A percentile compares a stretch with the other conserved stretches of the same genome.
phyloP scores from a whole-genome alignment of 2,113 vertebrate genomes.

The Rhizomys pruinosus region DNA sequence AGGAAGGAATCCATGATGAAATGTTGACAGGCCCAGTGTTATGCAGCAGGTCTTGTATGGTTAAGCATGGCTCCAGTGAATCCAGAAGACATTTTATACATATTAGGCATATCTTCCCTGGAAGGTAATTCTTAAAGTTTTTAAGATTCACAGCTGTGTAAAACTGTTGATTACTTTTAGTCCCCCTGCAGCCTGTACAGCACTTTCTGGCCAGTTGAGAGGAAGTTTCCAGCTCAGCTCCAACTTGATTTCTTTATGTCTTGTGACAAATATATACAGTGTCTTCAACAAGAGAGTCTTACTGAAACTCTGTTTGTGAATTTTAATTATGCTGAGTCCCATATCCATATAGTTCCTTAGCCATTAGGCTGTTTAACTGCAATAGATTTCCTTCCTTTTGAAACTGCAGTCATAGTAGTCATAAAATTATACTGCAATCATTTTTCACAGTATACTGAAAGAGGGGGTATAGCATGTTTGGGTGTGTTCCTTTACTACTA shows the following conservation, averaged over 20 bases:
- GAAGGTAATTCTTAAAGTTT: background rate
- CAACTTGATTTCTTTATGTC: background rate
- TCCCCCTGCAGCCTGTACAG: background rate
- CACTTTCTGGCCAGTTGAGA: background rate
- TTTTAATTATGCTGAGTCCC: background rate
- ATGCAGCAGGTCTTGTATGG: too few relatives aligned
- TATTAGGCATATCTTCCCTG: background rate
- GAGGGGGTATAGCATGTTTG: background rate
- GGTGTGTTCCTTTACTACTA: background rate
- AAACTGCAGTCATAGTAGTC: background rate
- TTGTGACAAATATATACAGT: too few relatives aligned
- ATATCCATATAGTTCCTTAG: background rate
- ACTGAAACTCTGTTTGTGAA: conserved; percentile 15
- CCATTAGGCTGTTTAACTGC: background rate
- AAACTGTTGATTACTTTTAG: background rate
- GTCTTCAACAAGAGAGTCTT: background rate
- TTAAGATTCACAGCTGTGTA: background rate
- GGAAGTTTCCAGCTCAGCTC: background rate
- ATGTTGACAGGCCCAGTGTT: background rate
- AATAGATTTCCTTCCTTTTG: conserved; percentile 28
- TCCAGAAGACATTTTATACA: background rate
- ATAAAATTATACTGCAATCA: background rate
- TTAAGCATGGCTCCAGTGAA: background rate
- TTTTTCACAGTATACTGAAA: background rate
- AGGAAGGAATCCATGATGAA: background rate